Conservation (phyloP, 2,888 invertebrate species). For the Muscina levida region DNA sequence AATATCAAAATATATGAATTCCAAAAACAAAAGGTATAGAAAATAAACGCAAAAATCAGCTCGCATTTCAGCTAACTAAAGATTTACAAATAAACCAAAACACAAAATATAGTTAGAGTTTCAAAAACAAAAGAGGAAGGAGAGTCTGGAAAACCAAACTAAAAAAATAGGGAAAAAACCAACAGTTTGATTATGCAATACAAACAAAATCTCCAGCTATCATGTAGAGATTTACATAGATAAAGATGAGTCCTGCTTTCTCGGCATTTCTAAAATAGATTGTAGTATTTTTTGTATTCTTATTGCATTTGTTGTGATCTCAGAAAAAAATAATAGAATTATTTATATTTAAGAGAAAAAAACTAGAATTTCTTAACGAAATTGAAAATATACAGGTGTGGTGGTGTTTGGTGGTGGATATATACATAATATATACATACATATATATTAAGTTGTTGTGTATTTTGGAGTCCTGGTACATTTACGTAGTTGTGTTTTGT, state of each 20-base stretch:
- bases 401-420: conserved; percentile 16
- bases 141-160: conserved; percentile 10
- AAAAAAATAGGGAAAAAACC: conserved; percentile 64
- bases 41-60: conserved; percentile 21
- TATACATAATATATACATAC: conserved; percentile 13
- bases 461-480: conserved; percentile 45
- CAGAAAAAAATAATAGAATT: conserved; percentile 2
- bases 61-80: conserved; percentile 58
- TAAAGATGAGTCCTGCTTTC: conserved; percentile 77
- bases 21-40: conserved; percentile 21
- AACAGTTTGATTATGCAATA: conserved; percentile 65
- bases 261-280: conserved; percentile 73
- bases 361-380: conserved; percentile 3
- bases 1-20: conserved; percentile 21
- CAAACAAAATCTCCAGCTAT: conserved; percentile 61
- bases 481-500: conserved; percentile 48
- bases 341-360: background rate
- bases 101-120: conserved; percentile 8
- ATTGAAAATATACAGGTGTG: conserved; percentile 3
- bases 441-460: background rate
- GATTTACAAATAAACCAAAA: conserved; percentile 36
- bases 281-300: conserved; percentile 31
- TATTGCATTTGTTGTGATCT: conserved; percentile 37
- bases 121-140: conserved; percentile 3
- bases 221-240: conserved; percentile 55